Conservation (phyloP, 2,888 invertebrate species). For the Erpobdella octoculata region DNA sequence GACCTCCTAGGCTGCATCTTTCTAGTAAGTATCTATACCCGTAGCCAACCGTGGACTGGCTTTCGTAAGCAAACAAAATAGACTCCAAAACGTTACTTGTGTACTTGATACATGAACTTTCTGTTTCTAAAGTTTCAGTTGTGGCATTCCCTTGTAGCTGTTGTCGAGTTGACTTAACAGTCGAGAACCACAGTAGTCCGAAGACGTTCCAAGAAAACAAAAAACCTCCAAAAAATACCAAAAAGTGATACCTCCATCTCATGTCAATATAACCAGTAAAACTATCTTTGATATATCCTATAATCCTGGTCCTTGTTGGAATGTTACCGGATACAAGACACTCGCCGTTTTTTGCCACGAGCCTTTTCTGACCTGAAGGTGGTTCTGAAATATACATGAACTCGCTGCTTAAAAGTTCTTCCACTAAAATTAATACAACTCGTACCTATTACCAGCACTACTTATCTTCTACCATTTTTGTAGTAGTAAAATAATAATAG, state of each 20-base stretch:
- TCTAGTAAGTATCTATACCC: conserved; percentile 8
- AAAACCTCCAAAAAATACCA: not conserved
- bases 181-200: not conserved
- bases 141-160: no score
- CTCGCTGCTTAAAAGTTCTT: no score
- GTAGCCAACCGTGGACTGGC: conserved; percentile 10
- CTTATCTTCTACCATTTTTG: no score
- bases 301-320: not conserved
- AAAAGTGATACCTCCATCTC: conserved; percentile 17
- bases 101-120: conserved; percentile 9
- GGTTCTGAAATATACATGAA: no score
- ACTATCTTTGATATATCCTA: conserved; percentile 6
- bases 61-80: conserved; percentile 14
- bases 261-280: conserved; percentile 6
- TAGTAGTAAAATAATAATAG: no score
- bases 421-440: no score
- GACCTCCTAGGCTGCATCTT: not conserved
- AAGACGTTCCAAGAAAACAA: conserved; percentile 8
- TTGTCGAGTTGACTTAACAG: no score
- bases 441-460: no score
- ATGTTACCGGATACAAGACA: conserved; percentile 2
- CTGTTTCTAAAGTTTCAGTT: not conserved
- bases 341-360: conserved; percentile 9
- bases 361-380: no score
- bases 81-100: not conserved